These are phyloP conservation scores for Alethe castanea DNA, from an alignment of 2,113 vertebrate genomes.

Conservation along the genomic window DNA sequence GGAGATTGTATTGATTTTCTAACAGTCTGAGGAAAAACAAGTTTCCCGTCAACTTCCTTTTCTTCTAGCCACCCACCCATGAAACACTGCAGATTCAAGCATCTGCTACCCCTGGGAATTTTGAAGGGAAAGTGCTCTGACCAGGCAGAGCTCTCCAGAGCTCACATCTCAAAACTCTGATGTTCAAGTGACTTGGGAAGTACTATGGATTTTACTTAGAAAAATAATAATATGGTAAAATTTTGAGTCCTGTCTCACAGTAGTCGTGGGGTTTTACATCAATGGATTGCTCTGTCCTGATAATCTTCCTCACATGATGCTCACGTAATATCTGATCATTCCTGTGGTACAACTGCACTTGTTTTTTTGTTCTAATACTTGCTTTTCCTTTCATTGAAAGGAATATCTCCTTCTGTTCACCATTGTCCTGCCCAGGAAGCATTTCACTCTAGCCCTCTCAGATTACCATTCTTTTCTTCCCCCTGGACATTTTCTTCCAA, in stretches of 20 bases:
- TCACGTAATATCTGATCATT: not conserved
- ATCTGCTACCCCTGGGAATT: not conserved
- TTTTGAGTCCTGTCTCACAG: not conserved
- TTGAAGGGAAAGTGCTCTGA: not conserved
- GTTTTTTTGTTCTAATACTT: not conserved
- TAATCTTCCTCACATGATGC: not conserved
- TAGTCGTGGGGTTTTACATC: not conserved
- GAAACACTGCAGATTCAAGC: not conserved
- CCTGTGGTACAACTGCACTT: not conserved
- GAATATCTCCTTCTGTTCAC: not conserved
- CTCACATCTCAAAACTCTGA: not conserved
- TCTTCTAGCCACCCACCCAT: not conserved
- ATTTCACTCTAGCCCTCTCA: not conserved
- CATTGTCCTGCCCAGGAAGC: not conserved
- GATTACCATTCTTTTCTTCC: not conserved
- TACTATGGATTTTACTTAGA: not conserved
- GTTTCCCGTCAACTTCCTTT: not conserved
- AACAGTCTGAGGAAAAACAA: not conserved
- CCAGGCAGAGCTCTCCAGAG: not conserved
- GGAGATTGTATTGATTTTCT: not conserved
- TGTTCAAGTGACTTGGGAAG: not conserved
- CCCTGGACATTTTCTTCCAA: not conserved
- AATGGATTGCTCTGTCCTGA: not conserved
- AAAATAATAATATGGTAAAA: not conserved
- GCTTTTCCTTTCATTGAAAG: not conserved